Evolutionary conservation across 35 echinoderm and acorn worm species (phyloP), one percentile per base, ranked within the genome.

Genomic region (Anneissia japonica): DNA sequence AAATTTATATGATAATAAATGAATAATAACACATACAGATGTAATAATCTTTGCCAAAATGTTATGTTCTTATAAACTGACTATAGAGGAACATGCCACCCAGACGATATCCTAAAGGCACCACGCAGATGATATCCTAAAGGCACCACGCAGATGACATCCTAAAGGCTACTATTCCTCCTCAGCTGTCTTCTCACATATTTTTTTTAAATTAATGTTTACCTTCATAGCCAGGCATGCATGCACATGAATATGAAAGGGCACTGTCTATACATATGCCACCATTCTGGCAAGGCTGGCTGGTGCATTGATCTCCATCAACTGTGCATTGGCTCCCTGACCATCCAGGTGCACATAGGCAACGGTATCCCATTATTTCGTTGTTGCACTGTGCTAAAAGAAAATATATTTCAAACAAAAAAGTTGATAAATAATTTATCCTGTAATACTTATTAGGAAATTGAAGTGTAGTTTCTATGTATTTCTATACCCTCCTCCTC

Each of bases 281-380:
- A 9, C 4, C 14, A 32, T 81, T 81, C 40, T 81, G 34, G 38
- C 76, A 79, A 0, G 90, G 84, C 13, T 73, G 30, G 0, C 84
- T 79, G 19, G 56, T 30, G 31, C 90, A 91, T 35, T 91, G 83
- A 40, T 91, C 84, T 37, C 83, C 84, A 77, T 91, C 90, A 31
- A 87, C 14, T 78, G 86, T 79, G 55, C 90, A 91, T 55, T 76
- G 78, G 35, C 39, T 29, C 30, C 90, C 90, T 33, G 34, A 75
- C 43, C 86, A 91, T 23, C 79, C 84, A 14, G 78, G 77, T 0
- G 84, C 31, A 43, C 90, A 91, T 17, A 87, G 34, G 45, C 90
- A 91, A 30, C 84, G 84, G 55, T 82, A 91, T 3, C 77, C 84
- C 81, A 87, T 81, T 77, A 91, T 37, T 21, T 75, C 46, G 39